These are phyloP conservation scores for Clarias gariepinus DNA, from an alignment of 2,113 vertebrate genomes.

Conservation along the genomic window DNA sequence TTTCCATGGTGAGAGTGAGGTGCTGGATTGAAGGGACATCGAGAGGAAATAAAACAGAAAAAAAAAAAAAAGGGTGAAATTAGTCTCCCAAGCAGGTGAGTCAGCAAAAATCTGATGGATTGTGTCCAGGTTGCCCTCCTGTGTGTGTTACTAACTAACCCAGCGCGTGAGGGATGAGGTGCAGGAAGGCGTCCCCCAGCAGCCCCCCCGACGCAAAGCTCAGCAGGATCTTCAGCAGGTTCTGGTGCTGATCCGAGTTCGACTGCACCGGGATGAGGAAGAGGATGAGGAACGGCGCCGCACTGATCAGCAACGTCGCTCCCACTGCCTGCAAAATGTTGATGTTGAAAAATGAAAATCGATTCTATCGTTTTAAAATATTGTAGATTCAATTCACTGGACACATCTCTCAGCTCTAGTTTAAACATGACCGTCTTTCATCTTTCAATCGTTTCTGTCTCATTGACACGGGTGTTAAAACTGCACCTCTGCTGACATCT, in stretches of 20 bases:
- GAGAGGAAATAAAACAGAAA: background rate
- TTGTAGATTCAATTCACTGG: too few relatives aligned
- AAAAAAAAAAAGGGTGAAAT: background rate
- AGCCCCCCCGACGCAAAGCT: slow-evolving; percentile 89
- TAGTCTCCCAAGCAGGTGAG: background rate
- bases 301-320: slow-evolving; percentile 87
- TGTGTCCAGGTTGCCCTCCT: background rate
- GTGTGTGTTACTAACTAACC: slow-evolving; percentile 67
- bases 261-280: slow-evolving; percentile 90
- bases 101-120: background rate
- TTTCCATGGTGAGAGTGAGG: slow-evolving; percentile 78
- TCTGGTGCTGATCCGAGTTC: slow-evolving; percentile 83
- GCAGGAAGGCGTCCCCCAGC: slow-evolving; percentile 89
- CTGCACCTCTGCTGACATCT: slow-evolving; percentile 9
- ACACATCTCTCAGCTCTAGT: too few relatives aligned
- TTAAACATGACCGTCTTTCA: too few relatives aligned
- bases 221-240: slow-evolving; percentile 85
- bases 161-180: slow-evolving; percentile 89
- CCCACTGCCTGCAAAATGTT: slow-evolving; percentile 74
- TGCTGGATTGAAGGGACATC: slow-evolving; percentile 55
- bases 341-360: too few relatives aligned
- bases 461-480: background rate
- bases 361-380: too few relatives aligned
- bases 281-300: slow-evolving; percentile 86
- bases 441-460: background rate